These are phyloP conservation scores for Ophioninae sp. DNA, from an alignment of 2,888 invertebrate genomes.

Conservation along the genomic window DNA sequence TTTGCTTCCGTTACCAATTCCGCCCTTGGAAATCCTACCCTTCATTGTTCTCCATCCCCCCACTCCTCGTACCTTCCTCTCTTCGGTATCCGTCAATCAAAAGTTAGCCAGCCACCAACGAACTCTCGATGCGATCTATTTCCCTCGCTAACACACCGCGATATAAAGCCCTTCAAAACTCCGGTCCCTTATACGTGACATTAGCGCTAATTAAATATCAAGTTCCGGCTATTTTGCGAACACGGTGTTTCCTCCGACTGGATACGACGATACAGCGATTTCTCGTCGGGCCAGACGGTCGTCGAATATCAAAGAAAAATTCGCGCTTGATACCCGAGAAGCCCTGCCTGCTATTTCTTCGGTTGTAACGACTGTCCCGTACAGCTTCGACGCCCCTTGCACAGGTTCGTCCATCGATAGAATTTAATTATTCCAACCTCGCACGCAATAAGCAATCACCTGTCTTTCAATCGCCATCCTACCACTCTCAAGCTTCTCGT, in stretches of 20 bases:
- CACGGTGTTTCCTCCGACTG: slow-evolving; percentile 40
- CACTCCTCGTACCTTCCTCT: not conserved
- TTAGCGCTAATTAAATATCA: slow-evolving; percentile 76
- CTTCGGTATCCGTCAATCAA: slow-evolving; percentile 42
- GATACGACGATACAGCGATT: slow-evolving; percentile 35
- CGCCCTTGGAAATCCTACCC: slow-evolving; percentile 27
- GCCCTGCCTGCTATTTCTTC: slow-evolving; percentile 45
- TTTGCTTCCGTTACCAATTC: slow-evolving; percentile 34
- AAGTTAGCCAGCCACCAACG: slow-evolving; percentile 32
- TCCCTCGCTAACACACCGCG: slow-evolving; percentile 18
- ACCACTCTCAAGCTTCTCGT: not conserved
- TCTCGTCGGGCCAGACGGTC: slow-evolving; percentile 47
- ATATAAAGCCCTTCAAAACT: slow-evolving; percentile 63
- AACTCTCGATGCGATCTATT: slow-evolving; percentile 53
- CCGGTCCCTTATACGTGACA: slow-evolving; percentile 65
- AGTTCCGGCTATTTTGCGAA: slow-evolving; percentile 68
- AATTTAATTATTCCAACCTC: slow-evolving; percentile 69
- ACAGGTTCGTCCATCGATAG: slow-evolving; percentile 50
- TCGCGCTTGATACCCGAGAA: slow-evolving; percentile 71
- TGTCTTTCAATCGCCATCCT: slow-evolving; percentile 18
- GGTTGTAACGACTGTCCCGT: slow-evolving; percentile 23
- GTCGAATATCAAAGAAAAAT: slow-evolving; percentile 74
- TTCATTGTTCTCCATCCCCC: not conserved
- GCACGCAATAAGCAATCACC: slow-evolving; percentile 52
- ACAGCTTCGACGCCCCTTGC: slow-evolving; percentile 13